Evolutionary conservation across 2,797 vertebrate genomes (phyloP), one percentile per base, ranked within the genome.

Genomic region (Helicolenus hilgendorfi): DNA sequence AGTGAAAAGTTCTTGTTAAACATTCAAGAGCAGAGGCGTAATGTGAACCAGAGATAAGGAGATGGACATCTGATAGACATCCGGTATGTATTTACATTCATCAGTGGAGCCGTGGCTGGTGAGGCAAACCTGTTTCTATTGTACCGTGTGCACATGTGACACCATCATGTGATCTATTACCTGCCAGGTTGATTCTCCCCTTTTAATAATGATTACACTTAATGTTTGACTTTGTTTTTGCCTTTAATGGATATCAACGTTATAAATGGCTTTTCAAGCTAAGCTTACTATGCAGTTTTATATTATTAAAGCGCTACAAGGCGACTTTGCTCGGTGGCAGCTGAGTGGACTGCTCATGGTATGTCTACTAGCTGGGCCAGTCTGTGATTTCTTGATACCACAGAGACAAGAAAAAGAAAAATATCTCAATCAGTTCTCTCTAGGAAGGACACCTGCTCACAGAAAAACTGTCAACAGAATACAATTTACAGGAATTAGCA

Each of bases 41-140:
- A 72, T 1, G 74, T 38, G 75, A 56, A 11, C n/a, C 49, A 59
- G 45, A 56, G 69, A 89, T 45, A 83, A 89, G 49, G 60, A 20
- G 14, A 81, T 8, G 59, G 10, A 84, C 55, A 77, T 87, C 64
- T 73, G 55, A 36, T 65, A 79, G 72, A 72, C 33, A 79, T 84
- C 72, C 15, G 38, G 38, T 35, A 81, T 76, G 75, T 79, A 56
- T 79, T 83, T 75, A 86, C 90, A 94, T 93, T 92, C 81, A 88
- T 79, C 31, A 38, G 71, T 64, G 58, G 67, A 73, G 88, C 24
- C 8, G 65, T 81, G 81, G 79, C 77, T 90, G 75, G 68, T 88
- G 67, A 41, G 29, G 1, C 53, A 72, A 88, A 93, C 89, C 45
- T 83, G 84, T 85, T 89, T 69, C 29, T 79, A 68, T 71, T 78